These are phyloP conservation scores for Cremastinae sp. DNA, from an alignment of 2,888 invertebrate species.

Conservation along the genomic window DNA sequence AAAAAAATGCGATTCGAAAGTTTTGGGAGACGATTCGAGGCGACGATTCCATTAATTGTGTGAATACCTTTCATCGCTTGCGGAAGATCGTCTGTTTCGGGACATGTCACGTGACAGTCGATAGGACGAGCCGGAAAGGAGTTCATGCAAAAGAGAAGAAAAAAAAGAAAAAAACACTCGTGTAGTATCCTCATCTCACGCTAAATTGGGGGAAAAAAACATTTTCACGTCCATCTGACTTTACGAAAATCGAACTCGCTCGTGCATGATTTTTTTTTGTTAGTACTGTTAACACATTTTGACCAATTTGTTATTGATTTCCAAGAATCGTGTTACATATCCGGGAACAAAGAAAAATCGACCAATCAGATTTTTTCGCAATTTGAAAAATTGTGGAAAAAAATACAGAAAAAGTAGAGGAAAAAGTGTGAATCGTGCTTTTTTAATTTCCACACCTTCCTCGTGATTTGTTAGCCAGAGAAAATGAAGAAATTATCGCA, in stretches of 20 bases:
- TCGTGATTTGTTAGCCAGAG: constrained; percentile 4
- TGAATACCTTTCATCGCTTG: constrained; percentile 78
- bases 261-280: constrained; percentile 8
- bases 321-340: too few relatives aligned
- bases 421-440: too few relatives aligned
- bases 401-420: too few relatives aligned
- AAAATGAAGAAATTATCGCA: too few relatives aligned
- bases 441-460: constrained; percentile 2
- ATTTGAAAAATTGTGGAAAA: too few relatives aligned
- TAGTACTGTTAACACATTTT: neutral
- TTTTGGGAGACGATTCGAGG: constrained; percentile 36
- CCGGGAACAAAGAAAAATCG: too few relatives aligned
- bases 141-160: constrained; percentile 76
- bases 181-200: constrained; percentile 72
- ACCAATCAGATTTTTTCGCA: too few relatives aligned
- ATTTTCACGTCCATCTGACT: constrained; percentile 22
- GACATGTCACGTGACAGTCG: constrained; percentile 69
- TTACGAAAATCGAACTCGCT: constrained; percentile 14
- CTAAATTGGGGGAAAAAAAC: constrained; percentile 14
- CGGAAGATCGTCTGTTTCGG: constrained; percentile 77
- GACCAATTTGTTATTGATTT: too few relatives aligned
- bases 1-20: constrained; percentile 45
- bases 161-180: constrained; percentile 68
- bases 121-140: constrained; percentile 71
- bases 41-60: constrained; percentile 68